A percentile compares a stretch with the other conserved stretches of the same genome.
These are phyloP conservation scores for Drosophila multiciliata DNA, from an alignment of 2,888 invertebrate genomes.

Conservation along the genomic window DNA sequence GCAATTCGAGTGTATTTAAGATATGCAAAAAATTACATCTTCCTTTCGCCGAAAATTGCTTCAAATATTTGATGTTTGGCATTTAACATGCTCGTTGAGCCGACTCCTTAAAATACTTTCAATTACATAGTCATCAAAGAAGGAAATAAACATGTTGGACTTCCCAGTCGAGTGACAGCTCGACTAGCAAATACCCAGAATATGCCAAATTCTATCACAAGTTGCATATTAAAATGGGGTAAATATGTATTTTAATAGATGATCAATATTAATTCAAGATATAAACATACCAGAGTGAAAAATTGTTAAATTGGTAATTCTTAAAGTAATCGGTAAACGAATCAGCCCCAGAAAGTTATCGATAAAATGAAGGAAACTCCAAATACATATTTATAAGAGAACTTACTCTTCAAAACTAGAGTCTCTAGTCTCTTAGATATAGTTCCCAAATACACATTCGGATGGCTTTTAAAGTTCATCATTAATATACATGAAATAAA, in stretches of 20 bases:
- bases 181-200: neutral
- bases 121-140: conserved; percentile 44
- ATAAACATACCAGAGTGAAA: neutral
- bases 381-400: neutral
- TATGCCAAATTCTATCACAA: neutral
- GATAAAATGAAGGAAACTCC: neutral
- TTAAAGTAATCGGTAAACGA: neutral
- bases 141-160: neutral
- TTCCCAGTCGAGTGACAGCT: neutral
- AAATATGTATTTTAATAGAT: neutral
- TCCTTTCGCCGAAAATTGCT: conserved; percentile 11
- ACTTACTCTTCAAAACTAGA: neutral
- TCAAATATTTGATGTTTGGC: conserved; percentile 42
- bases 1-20: neutral
- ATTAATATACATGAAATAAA: neutral
- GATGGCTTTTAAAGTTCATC: neutral
- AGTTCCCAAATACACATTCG: no score
- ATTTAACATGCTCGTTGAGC: conserved; percentile 16
- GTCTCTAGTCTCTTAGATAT: neutral
- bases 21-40: neutral
- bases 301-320: neutral
- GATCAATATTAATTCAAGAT: neutral
- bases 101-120: conserved; percentile 54
- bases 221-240: neutral
- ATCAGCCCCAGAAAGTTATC: neutral